Evolutionary conservation across 2,888 invertebrate species (phyloP), one percentile per base, ranked within the genome.

Genomic region (Oscheius onirici): DNA sequence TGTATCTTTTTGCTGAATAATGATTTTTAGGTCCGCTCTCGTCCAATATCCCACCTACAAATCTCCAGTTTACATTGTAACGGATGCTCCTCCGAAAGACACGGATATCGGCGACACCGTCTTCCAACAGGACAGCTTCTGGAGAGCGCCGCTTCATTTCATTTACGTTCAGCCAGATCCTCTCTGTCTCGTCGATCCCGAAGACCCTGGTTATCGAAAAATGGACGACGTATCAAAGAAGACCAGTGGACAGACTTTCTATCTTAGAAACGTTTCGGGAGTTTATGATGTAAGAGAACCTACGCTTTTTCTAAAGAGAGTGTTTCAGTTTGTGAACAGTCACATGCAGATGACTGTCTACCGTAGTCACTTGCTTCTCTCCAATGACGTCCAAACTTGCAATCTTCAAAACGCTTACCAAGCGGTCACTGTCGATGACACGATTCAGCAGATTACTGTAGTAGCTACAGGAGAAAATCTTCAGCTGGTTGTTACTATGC

Each of bases 71-170:
- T 84, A 84, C 73, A 78, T 84, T 24, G 74, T 84, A 69, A 80
- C 84, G 17, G 84, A 84, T 60, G 82, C 79, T 15, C 69, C 74
- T 28, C 80, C 84, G 11, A 75, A 78, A 54, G 84, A 84, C 70
- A 73, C 71, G 28, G 66, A 58, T 6, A 68, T 71, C 15, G 67
- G 71, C 43, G 80, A 81, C 26, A 74, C 71, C n/a, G 78, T 81
- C 8, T 76, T 80, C 74, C 74, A 80, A n/a, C 66, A 77, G 15
- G 77, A 82, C 55, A 74, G 79, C 52, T 79, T 72, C 49, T 82
- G 75, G 76, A 67, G 79, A 71, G 73, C 81, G 10, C 83, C 83
- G 26, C 71, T 83, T 61, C 72, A 81, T 71, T 83, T 83, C 77
- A 60, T 82, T 43, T 76, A 77, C 52, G 69, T 83, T 11, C 57